Percentiles rank a stretch among this genome's conserved stretches.
Conservation (phyloP, 2,113 vertebrate genomes). For the Ascaphus truei region DNA sequence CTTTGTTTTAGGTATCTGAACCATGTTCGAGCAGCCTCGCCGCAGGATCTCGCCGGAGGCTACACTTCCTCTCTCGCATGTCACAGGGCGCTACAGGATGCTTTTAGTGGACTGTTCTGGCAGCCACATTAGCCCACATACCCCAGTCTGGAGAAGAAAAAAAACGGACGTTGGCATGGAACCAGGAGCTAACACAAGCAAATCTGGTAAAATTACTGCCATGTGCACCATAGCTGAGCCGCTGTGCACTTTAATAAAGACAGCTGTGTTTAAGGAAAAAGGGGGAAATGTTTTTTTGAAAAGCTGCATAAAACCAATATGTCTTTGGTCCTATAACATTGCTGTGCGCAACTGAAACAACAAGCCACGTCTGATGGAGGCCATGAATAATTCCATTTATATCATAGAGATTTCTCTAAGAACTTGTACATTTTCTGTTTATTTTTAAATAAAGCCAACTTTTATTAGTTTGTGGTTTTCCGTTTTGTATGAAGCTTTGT, state of each 20-base stretch:
- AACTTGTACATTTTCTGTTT: conserved; percentile 55
- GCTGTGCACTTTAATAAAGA: conserved; percentile 31
- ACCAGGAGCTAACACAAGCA: conserved; percentile 7
- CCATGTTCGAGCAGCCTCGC: conserved; percentile 82
- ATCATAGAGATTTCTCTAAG: conserved; percentile 56
- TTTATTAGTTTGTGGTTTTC: conserved; percentile 65
- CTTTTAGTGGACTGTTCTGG: conserved; percentile 91
- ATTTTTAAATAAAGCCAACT: conserved; percentile 66
- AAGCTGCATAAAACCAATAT: conserved; percentile 38
- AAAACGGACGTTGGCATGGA: conserved; percentile 12
- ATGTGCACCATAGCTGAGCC: conserved; percentile 11
- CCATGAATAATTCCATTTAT: conserved; percentile 59
- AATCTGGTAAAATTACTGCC: conserved; percentile 48
- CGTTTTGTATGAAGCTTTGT: conserved; percentile 59
- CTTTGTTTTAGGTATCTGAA: conserved; percentile 80
- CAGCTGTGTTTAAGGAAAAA: conserved; percentile 40
- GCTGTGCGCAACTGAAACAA: conserved; percentile 54
- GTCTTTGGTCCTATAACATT: conserved; percentile 50
- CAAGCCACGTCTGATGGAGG: conserved; percentile 60
- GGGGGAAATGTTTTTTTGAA: conserved; percentile 1
- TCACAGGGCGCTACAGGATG: conserved; percentile 90
- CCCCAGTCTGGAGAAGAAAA: conserved; percentile 1
- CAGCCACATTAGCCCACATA: conserved; percentile 52
- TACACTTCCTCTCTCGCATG: conserved; percentile 88
- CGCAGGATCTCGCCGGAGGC: conserved; percentile 90